These are phyloP conservation scores for Zosterops borbonicus DNA, from an alignment of 2,113 vertebrate species.

Conservation along the genomic window DNA sequence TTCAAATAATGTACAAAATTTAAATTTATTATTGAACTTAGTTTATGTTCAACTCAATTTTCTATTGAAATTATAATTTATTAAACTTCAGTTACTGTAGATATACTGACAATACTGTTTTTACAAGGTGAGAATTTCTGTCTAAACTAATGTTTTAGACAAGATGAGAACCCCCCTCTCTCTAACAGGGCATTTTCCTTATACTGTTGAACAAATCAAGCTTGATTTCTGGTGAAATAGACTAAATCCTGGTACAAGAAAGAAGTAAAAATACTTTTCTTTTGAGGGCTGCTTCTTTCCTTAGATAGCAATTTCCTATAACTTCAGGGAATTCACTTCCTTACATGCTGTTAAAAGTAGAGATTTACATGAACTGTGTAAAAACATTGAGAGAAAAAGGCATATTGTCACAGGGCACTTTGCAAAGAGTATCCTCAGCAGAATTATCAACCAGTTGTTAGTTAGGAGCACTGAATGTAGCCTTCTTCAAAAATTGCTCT, in stretches of 20 bases:
- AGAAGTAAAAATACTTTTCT: background rate
- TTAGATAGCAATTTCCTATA: background rate
- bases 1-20: background rate
- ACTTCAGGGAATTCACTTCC: background rate
- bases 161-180: background rate
- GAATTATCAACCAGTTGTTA: background rate
- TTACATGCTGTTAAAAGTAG: background rate
- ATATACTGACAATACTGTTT: background rate
- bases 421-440: background rate
- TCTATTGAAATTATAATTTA: background rate
- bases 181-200: background rate
- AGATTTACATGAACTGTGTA: background rate
- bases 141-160: background rate
- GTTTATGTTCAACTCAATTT: background rate
- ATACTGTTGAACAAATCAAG: background rate
- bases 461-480: background rate
- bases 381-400: background rate
- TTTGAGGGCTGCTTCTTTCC: background rate
- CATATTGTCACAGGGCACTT: background rate
- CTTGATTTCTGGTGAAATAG: background rate
- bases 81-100: background rate
- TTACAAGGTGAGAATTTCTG: background rate
- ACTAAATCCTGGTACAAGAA: background rate
- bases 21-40: background rate
- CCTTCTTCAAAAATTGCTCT: background rate